These are phyloP conservation scores for Trissolcus brochymenae DNA, from an alignment of 2,888 invertebrate genomes.

Conservation along the genomic window DNA sequence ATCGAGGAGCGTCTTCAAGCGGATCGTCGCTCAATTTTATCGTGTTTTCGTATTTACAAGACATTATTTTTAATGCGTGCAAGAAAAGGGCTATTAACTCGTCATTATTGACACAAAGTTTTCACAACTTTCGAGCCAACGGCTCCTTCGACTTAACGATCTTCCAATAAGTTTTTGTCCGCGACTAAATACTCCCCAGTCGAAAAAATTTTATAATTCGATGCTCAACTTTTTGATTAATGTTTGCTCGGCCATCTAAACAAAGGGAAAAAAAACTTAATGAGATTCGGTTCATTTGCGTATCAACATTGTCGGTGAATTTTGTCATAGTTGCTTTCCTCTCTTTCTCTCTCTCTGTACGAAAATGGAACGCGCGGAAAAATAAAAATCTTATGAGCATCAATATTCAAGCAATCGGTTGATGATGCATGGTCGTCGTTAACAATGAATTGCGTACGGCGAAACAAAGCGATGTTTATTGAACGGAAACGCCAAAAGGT, in stretches of 20 bases:
- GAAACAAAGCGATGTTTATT: slow-evolving; percentile 21
- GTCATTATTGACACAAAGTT: slow-evolving; percentile 53
- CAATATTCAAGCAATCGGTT: no score
- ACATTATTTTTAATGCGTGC: slow-evolving; percentile 51
- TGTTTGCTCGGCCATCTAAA: slow-evolving; percentile 24
- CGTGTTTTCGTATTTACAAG: slow-evolving; percentile 51
- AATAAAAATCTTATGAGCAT: no score
- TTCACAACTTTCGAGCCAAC: slow-evolving; percentile 30
- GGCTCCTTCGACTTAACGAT: slow-evolving; percentile 7
- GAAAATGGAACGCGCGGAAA: no score
- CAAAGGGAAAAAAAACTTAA: slow-evolving; percentile 6
- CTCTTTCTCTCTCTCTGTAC: no score
- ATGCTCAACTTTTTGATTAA: slow-evolving; percentile 23
- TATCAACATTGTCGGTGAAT: no score
- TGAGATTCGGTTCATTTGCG: not conserved
- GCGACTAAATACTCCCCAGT: slow-evolving; percentile 12
- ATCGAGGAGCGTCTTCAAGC: slow-evolving; percentile 30
- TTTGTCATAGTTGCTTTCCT: no score
- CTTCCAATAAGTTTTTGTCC: slow-evolving; percentile 1
- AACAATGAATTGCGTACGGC: no score
- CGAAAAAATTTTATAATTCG: slow-evolving; percentile 18
- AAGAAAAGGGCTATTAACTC: slow-evolving; percentile 53
- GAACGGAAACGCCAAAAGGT: slow-evolving; percentile 27
- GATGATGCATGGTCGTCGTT: no score
- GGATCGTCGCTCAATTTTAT: slow-evolving; percentile 46